Evolutionary conservation across 2,888 invertebrate genomes (phyloP), one percentile per base, ranked within the genome.

Genomic region (Heliconius sara): DNA sequence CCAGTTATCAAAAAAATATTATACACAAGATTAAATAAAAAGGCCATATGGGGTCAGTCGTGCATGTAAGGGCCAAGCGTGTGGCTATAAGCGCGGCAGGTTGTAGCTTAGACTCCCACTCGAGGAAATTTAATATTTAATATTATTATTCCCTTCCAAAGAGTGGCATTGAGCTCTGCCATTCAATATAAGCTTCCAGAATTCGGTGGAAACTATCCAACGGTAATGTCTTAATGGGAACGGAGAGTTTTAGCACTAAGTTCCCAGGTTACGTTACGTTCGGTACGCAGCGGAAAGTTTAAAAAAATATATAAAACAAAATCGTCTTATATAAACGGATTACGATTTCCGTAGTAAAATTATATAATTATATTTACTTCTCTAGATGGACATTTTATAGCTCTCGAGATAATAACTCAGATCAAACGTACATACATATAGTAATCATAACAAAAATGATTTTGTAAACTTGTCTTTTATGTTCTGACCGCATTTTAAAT

Each of bases 351-450:
- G 63, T 30, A 57, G 68, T 65, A 77, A 63, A 80, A 73, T 82
- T 79, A 82, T 80, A 72, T 82, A 82, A 82, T 63, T 19, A n/a
- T 78, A 77, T 67, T 78, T 76, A 77, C 77, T 76, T 65, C 76
- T 79, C 27, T 71, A 57, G 74, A 77, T 30, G 65, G 60, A 10
- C 71, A 74, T 74, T 65, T 73, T 39, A 68, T 57, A 63, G 34
- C 66, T 77, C 34, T 63, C 27, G 30, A 77, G 65, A 73, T 73
- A 47, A 70, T 70, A 73, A 39, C 73, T 57, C 34, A 39, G 73
- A 73, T 73, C 57, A 12, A 2, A 72, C 30, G 9, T 10, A 72
- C 52, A 60, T 70, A 4, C 13, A 16, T 68, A 25, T 39, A 39
- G n/a, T 73, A 57, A 73, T 73, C 22, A 60, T 73, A 73, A 34